Evolutionary conservation across 2,888 invertebrate genomes (phyloP), one percentile per base, ranked within the genome.

Genomic region (Petrophora chlorosata): DNA sequence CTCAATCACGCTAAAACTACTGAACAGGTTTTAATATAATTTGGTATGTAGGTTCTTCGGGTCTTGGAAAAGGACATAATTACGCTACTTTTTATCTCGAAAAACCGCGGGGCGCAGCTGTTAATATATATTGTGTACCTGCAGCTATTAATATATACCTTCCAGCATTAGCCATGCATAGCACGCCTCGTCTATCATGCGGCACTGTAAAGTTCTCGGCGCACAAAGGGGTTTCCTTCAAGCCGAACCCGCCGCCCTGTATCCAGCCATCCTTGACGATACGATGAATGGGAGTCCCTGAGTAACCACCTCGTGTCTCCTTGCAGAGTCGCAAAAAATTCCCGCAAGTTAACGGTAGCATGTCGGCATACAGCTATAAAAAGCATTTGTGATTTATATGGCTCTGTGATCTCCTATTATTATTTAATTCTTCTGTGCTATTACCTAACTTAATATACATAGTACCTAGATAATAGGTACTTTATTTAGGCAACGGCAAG

Each of bases 161-260:
- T 34, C 93, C 94, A 71, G 91, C 89, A 71, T 95, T 94, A 40
- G 93, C 94, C 93, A 94, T 94, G 10, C 93, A 93, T n/a, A 95
- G 76, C 7, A 95, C 91, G 0, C 95, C 95, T 43, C 94, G 85
- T 65, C 90, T 85, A 61, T 93, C 91, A 67, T 94, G 94, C 0
- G 91, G 91, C 14, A 95, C 79, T 8, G 91, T 90, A 72, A 93
- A 95, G 62, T 93, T 94, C 76, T 95, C 95, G 69, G 94, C 94
- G 8, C 82, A 76, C 65, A 92, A 76, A 0, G 75, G 69, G 0
- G 71, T 67, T 23, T 73, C 74, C 54, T 87, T 80, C 12, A 91
- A 59, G 2, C 81, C 79, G 54, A 70, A 90, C 0, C 92, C 92
- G 17, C 94, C 95, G 43, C 93, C 92, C 70, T 95, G 95, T 22